Base-by-base conservation (phyloP, 2,888 invertebrate genomes). In the Nomada ferruginata region DNA sequence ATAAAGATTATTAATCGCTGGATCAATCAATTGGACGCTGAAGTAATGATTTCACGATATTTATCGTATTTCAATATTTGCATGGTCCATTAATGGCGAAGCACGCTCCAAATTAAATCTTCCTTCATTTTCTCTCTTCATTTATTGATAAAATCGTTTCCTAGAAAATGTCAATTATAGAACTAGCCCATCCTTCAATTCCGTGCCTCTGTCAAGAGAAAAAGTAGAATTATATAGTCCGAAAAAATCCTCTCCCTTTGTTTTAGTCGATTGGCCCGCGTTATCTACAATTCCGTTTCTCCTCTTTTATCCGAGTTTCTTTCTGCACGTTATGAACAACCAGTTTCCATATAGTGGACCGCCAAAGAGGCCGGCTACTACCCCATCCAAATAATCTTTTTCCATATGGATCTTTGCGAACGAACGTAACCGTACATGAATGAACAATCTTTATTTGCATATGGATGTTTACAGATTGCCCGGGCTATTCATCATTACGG, bases 391-490 rank as follows among this genome's bases (percentile, higher is more conserved):
- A 47, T n/a, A 20, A 61, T 60, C 15, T 74, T 79, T 71, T 55
- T 47, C 50, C 26, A 50, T 50, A 42, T 20, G 57, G 26, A 68
- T 42, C 69, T 4, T 55, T 0, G 4, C 7, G 23, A 36, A 36
- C 36, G 36, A 36, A 7, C 11, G 20, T 15, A 42, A 11, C 7
- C 36, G 13, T 11, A 18, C 15, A 7, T 29, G n/a, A 13, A 59
- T 44, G 73, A 74, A 74, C 59, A 61, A 61, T 60, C 20, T 26
- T 18, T 29, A 70, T 74, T 82, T 82, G 29, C 74, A 70, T 79
- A 74, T 52, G 69, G 60, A 66, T 79, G 55, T 70, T 71, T 70
- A 66, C 70, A 79, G 26, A 53, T 65, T 70, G 63, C 42, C 23
- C 42, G 13, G 26, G 61, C 29, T 50, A 47, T 23, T 44, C 52